Conservation (phyloP, 2,113 vertebrate genomes). For the Ciconia stormi region DNA sequence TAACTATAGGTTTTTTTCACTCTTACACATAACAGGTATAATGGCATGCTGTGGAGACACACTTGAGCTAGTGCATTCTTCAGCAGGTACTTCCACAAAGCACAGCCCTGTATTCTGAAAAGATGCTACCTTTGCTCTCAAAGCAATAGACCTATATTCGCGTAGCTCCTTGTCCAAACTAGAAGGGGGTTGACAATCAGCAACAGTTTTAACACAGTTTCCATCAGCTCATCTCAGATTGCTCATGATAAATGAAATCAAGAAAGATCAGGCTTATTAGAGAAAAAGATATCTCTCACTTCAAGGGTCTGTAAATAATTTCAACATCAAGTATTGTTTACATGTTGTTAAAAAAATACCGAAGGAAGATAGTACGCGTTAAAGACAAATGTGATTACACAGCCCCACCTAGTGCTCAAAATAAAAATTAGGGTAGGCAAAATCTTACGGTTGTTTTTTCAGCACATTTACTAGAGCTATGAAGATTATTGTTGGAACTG, state of each 20-base stretch:
- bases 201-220: neutral
- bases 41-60: neutral
- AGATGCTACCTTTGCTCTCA: neutral
- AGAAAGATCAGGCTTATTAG: neutral
- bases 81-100: neutral
- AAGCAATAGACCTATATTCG: neutral
- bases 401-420: constrained; percentile 36
- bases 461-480: neutral
- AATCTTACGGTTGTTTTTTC: neutral
- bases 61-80: neutral
- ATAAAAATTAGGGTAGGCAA: neutral
- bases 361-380: neutral
- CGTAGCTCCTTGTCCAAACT: neutral
- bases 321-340: neutral
- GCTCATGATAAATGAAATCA: neutral
- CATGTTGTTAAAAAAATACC: neutral
- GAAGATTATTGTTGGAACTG: neutral
- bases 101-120: neutral
- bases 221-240: neutral
- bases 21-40: neutral
- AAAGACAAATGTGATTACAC: neutral
- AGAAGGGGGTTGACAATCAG: neutral
- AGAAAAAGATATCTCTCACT: neutral
- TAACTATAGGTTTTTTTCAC: neutral
- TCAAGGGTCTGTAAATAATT: neutral